Base-by-base conservation (phyloP, 2,888 invertebrate genomes). In the Ennomos erosarius region DNA sequence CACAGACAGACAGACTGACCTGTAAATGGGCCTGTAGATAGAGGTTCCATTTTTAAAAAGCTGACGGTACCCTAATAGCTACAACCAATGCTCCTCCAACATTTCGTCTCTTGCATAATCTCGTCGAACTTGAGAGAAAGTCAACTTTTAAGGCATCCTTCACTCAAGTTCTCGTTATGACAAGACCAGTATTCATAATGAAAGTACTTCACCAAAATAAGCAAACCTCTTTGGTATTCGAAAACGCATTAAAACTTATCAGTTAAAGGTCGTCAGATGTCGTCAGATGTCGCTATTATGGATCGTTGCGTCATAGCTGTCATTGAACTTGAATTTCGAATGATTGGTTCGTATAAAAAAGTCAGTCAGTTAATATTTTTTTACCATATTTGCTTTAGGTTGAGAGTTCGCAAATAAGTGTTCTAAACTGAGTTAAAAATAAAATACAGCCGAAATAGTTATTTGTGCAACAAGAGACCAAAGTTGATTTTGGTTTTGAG, bases 261-360 rank as follows among this genome's bases (percentile, higher is more conserved):
- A 33, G 37, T 36, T n/a, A 48, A 46, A 56, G 45, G 55, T 55
- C 55, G 61, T 55, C 48, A 47, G 48, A 48, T 60, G 55, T 55
- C 55, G 61, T 55, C 48, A 47, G 51, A 50, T 60, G 62, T 50
- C 61, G 46, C 47, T 54, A n/a, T 46, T 62, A 57, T 45, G 59
- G 48, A 64, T 40, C 36, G 51, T 72, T 73, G 67, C 71, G 64
- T 73, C 69, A 75, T 64, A 67, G 65, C 76, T 79, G 82, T 82
- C 78, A 81, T 77, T 83, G 83, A 84, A 84, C 83, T 84, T 85
- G 82, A 82, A 79, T 78, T 75, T 74, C 59, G 72, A 78, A 79
- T 50, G 59, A 43, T 12, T 12, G 1, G 12, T 53, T 50, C 50
- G 46, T 55, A 48, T 39, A 46, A 50, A n/a, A n/a, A n/a, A n/a